Conservation (phyloP, 2,888 invertebrate species). For the Baronia brevicornis region DNA sequence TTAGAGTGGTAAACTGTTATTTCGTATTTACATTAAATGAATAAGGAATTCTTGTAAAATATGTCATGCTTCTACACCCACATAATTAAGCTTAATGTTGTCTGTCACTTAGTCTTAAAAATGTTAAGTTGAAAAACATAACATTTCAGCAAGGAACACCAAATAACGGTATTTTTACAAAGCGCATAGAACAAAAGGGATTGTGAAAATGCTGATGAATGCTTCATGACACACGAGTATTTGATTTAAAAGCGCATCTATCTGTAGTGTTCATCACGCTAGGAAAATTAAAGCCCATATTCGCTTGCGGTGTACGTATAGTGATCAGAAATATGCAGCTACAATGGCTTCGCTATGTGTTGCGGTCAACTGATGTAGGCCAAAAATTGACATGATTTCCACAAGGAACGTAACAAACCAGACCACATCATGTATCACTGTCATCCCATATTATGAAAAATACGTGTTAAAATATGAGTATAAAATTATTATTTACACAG, state of each 20-base stretch:
- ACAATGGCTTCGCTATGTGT: slow-evolving; percentile 68
- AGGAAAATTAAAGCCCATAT: slow-evolving; percentile 31
- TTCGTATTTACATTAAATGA: too few relatives aligned
- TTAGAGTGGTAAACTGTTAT: too few relatives aligned
- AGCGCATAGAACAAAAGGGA: slow-evolving; percentile 11
- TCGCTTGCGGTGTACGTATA: slow-evolving; percentile 39
- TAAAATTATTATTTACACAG: too few relatives aligned
- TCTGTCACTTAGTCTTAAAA: too few relatives aligned
- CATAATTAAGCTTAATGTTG: too few relatives aligned
- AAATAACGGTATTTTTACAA: slow-evolving; percentile 1
- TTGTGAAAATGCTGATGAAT: slow-evolving; percentile 11
- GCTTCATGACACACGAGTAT: slow-evolving; percentile 16
- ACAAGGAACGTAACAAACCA: slow-evolving; percentile 42
- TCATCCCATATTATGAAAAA: slow-evolving; percentile 16
- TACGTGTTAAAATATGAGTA: too few relatives aligned
- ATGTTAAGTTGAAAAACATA: too few relatives aligned
- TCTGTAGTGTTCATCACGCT: slow-evolving; percentile 21
- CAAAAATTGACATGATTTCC: slow-evolving; percentile 64
- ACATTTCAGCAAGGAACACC: too few relatives aligned
- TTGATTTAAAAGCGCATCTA: slow-evolving; percentile 18
- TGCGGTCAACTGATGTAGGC: slow-evolving; percentile 61
- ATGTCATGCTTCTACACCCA: too few relatives aligned
- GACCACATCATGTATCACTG: slow-evolving; percentile 24
- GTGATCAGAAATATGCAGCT: slow-evolving; percentile 38
- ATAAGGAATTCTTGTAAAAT: too few relatives aligned